phyloP scores from a whole-genome alignment of 2,113 vertebrate genomes.

The Eolophus roseicapilla region DNA sequence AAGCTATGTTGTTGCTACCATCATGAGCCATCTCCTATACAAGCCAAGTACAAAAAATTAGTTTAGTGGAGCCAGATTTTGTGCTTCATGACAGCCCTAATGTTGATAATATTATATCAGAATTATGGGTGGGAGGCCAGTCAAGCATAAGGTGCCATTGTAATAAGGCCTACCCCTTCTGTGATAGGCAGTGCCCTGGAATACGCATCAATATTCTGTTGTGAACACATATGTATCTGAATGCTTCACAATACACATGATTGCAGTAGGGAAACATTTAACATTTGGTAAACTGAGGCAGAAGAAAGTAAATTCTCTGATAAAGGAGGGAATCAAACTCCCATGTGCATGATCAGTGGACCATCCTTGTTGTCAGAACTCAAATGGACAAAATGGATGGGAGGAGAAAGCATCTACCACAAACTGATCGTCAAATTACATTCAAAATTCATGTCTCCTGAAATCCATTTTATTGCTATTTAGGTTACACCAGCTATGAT shows the following conservation, averaged over 20 bases:
- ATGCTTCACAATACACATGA: background rate
- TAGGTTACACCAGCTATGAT: background rate
- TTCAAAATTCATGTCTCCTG: background rate
- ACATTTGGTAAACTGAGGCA: background rate
- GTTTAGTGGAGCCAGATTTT: background rate
- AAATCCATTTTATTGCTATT: background rate
- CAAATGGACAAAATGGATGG: background rate
- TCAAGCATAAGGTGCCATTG: background rate
- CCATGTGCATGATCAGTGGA: background rate
- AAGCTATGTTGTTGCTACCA: background rate
- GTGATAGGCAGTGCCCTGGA: background rate
- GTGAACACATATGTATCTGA: background rate
- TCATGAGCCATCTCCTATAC: background rate
- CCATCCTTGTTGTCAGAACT: background rate
- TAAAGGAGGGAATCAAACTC: background rate
- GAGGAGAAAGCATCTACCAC: background rate
- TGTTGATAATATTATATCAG: background rate
- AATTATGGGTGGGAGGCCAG: fast-evolving
- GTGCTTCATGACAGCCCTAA: background rate
- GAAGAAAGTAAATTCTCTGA: background rate
- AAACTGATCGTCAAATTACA: background rate
- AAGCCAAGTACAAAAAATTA: background rate
- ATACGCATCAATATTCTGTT: background rate
- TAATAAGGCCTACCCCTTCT: background rate
- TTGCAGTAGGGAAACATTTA: background rate